A percentile compares a stretch with the other conserved stretches of the same genome.
These are phyloP conservation scores for Drosophila pseudoananassae DNA, from an alignment of 1,140 invertebrate species.

Conservation along the genomic window DNA sequence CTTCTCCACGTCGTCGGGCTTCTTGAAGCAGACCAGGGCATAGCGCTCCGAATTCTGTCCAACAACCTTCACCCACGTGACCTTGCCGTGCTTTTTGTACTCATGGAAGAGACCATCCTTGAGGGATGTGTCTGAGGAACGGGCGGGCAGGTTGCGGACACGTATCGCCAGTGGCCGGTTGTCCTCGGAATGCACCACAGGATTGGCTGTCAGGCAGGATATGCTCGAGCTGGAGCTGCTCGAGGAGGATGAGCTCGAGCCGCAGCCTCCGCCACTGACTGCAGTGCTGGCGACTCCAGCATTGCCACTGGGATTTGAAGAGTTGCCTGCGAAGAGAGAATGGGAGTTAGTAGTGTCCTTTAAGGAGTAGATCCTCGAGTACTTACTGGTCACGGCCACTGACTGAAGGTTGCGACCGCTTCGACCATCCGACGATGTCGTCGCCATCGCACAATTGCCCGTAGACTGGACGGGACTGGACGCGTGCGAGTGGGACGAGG, in stretches of 20 bases:
- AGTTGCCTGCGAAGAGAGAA: conserved; percentile 48
- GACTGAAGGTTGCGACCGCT: conserved; percentile 35
- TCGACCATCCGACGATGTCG: conserved; percentile 45
- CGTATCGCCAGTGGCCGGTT: conserved; percentile 94
- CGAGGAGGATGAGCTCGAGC: conserved; percentile 71
- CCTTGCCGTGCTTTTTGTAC: conserved; percentile 99
- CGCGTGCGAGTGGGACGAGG: conserved; percentile 84
- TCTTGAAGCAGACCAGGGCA: conserved; percentile 97
- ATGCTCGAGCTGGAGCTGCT: conserved; percentile 73
- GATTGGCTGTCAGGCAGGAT: conserved; percentile 74
- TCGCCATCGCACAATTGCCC: conserved; percentile 66
- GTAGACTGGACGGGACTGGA: conserved; percentile 83
- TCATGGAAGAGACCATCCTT: conserved; percentile 99
- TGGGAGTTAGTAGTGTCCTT: background rate
- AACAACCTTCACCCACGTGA: conserved; percentile 96
- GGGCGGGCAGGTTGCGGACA: conserved; percentile 94
- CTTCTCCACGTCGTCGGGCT: conserved; percentile 97
- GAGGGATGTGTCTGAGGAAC: conserved; percentile 96
- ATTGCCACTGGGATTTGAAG: conserved; percentile 82
- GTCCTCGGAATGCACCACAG: conserved; percentile 87
- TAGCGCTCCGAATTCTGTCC: conserved; percentile 92
- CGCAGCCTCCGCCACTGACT: conserved; percentile 49
- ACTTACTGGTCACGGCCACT: conserved; percentile 63
- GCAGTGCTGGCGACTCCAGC: conserved; percentile 31
- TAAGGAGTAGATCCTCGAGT: background rate